phyloP scores from a whole-genome alignment of 1,140 invertebrate genomes.

The Oreohelix idahoensis region DNA sequence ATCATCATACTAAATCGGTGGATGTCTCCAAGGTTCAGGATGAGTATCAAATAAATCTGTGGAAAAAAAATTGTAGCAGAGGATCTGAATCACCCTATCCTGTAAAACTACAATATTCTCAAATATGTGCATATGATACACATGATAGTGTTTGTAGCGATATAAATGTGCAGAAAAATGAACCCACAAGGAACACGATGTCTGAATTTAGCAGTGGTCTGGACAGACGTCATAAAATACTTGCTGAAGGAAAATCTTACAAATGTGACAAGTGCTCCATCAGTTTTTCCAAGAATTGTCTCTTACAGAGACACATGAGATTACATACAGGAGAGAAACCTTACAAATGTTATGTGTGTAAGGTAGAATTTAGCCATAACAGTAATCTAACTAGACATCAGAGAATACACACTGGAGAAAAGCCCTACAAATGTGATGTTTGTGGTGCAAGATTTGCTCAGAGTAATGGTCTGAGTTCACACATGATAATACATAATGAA shows the following conservation, averaged over 20 bases:
- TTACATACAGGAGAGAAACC: neutral
- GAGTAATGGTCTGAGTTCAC: neutral
- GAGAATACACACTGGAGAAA: slow-evolving; percentile 19
- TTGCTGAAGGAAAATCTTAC: neutral
- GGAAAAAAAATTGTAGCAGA: too few relatives aligned
- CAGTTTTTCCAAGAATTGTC: neutral
- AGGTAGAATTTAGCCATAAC: neutral
- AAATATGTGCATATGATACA: too few relatives aligned
- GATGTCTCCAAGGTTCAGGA: too few relatives aligned
- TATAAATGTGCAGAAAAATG: too few relatives aligned
- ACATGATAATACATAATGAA: neutral
- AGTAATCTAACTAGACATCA: neutral
- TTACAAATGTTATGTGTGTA: slow-evolving; percentile 7
- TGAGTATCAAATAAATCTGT: too few relatives aligned
- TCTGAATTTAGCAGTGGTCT: too few relatives aligned
- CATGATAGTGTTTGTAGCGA: too few relatives aligned
- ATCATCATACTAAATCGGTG: too few relatives aligned
- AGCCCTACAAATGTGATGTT: slow-evolving; percentile 6
- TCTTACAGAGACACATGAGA: neutral
- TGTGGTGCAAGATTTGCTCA: neutral
- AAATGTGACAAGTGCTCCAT: neutral
- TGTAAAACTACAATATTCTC: too few relatives aligned
- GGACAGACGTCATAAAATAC: neutral
- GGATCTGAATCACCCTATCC: too few relatives aligned
- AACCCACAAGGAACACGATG: too few relatives aligned